Evolutionary conservation across 2,888 invertebrate genomes (phyloP).

Genomic region (Sarcophaga caerulescens): DNA sequence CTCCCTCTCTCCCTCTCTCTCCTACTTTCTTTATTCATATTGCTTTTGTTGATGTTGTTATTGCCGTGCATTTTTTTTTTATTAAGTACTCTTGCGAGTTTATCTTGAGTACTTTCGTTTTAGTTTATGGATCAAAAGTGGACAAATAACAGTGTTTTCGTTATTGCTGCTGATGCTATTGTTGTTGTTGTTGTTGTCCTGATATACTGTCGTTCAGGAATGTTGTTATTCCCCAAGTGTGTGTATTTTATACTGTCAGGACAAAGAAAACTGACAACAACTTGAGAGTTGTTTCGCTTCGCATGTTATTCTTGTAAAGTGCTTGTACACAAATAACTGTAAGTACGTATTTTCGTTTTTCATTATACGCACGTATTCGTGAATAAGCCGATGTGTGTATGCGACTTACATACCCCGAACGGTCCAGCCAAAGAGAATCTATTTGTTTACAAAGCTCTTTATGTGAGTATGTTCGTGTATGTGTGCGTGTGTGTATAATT

Average conservation of each 20-base stretch:
- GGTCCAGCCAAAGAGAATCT: not conserved
- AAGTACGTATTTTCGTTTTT: not conserved
- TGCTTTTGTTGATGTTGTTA: not conserved
- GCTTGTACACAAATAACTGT: constrained; percentile 36
- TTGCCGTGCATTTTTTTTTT: not conserved
- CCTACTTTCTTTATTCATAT: not conserved
- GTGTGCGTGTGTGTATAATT: not conserved
- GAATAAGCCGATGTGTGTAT: not conserved
- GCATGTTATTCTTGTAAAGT: constrained; percentile 30
- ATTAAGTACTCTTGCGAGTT: constrained; percentile 42
- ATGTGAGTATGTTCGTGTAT: not conserved
- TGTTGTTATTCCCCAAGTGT: constrained; percentile 46
- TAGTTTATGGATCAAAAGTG: constrained; percentile 30
- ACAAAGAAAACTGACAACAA: constrained; percentile 51
- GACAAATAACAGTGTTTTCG: constrained; percentile 19
- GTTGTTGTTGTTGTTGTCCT: not conserved
- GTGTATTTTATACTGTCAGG: constrained; percentile 46
- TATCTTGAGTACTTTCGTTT: constrained; percentile 1
- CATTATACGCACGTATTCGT: not conserved
- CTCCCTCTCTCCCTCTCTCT: not conserved
- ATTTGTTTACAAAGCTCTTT: constrained; percentile 7
- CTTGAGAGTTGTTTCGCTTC: constrained; percentile 46
- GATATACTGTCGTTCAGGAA: not conserved
- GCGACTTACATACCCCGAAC: not conserved
- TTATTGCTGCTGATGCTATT: constrained; percentile 3